Base-by-base conservation (phyloP, 2,113 vertebrate species). In the Amphiprion percula region DNA sequence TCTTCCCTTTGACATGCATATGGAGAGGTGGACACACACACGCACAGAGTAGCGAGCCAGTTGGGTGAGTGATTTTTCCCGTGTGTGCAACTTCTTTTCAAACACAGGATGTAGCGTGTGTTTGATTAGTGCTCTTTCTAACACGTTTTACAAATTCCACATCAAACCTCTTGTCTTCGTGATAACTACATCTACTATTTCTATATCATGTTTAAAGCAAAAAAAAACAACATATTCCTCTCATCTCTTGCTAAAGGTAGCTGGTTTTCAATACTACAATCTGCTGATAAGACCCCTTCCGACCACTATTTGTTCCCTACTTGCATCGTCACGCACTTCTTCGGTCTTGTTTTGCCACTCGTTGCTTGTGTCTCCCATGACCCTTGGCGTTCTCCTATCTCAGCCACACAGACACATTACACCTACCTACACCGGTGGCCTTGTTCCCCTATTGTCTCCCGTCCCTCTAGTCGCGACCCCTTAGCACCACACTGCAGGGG, bases 371-470 rank as follows among this genome's bases (percentile, higher is more conserved):
- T 86, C 77, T 79, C 60, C 63, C 7, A 10, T 87, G 87, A 88
- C 87, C 87, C 77, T 66, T 78, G 68, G 67, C n/a, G 9, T 69
- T 74, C 75, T 66, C 49, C 82, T 90, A 90, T 90, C 89, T 91
- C 83, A 55, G 24, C 56, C 39, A n/a, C 56, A 44, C 83, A 92
- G 83, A 81, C 87, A 49, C 67, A 77, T 84, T 64, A 77, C 77
- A 74, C 84, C 86, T 72, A 70, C 72, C n/a, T n/a, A n/a, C n/a
- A 79, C 77, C 70, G 65, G 67, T 33, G 87, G 79, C 88, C 90
- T 90, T 88, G 87, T 68, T 88, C 84, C 68, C 53, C 91, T 74
- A 95, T 95, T 95, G 94, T 95, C 85, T 94, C 54, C 50, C 61
- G 71, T 88, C 82, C 75, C 82, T 79, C 70, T 72, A 80, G 77